A percentile compares a stretch with the other conserved stretches of the same genome.
These are phyloP conservation scores for Congeria kusceri DNA, from an alignment of 2,888 invertebrate genomes.

Conservation along the genomic window DNA sequence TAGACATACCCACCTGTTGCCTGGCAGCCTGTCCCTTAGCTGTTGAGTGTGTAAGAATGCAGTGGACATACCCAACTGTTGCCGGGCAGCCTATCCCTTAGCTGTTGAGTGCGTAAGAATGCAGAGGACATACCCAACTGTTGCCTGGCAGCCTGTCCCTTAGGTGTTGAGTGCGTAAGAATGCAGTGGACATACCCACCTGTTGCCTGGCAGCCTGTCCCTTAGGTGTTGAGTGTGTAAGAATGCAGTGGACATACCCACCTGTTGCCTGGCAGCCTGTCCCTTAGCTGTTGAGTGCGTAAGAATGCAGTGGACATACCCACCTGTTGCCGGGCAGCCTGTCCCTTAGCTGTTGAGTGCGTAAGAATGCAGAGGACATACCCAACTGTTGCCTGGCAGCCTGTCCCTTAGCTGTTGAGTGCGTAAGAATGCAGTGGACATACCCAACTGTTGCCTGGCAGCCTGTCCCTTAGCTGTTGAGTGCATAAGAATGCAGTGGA, in stretches of 20 bases:
- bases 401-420: slow-evolving; percentile 84
- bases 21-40: slow-evolving; percentile 83
- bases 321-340: slow-evolving; percentile 79
- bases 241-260: no score
- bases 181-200: no score
- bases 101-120: no score
- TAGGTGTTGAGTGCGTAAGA: no score
- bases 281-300: no score
- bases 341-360: slow-evolving; percentile 84
- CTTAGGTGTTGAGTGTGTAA: no score
- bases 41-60: no score
- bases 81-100: slow-evolving; percentile 83
- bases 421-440: no score
- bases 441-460: slow-evolving; percentile 77
- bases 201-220: slow-evolving; percentile 82
- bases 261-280: slow-evolving; percentile 78
- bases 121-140: no score
- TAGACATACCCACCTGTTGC: slow-evolving; percentile 78
- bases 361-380: no score
- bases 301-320: no score
- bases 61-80: slow-evolving; percentile 79
- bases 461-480: slow-evolving; percentile 85
- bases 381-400: slow-evolving; percentile 80
- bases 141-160: slow-evolving; percentile 82
- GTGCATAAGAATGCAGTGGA: no score